Evolutionary conservation across 1,140 invertebrate genomes (phyloP).

Genomic region (Andrena cerasifolii): DNA sequence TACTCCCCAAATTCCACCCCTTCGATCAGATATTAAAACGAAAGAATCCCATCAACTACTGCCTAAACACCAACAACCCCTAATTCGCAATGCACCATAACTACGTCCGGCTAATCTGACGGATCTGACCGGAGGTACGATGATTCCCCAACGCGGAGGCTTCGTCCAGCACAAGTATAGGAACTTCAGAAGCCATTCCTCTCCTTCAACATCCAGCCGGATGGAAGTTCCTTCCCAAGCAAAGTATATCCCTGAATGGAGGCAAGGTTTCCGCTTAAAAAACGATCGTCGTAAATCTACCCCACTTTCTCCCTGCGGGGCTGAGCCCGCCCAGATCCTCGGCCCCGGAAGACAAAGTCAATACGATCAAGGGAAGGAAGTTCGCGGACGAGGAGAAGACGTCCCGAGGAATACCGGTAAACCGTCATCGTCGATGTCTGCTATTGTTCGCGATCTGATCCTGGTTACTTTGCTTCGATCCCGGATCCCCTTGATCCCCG

Average conservation of each 20-base stretch:
- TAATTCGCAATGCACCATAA: too few relatives aligned
- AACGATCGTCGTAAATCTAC: conserved; percentile 22
- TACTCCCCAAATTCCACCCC: too few relatives aligned
- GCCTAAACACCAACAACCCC: too few relatives aligned
- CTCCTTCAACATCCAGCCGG: background rate
- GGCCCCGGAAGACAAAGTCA: conserved; percentile 25
- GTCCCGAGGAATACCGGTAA: conserved; percentile 13
- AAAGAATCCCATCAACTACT: too few relatives aligned
- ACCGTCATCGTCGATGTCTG: conserved; percentile 19
- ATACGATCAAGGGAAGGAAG: conserved; percentile 22
- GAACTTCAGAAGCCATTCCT: background rate
- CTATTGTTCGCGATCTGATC: conserved; percentile 36
- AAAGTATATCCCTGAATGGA: background rate
- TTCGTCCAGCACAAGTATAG: too few relatives aligned
- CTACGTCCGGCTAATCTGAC: too few relatives aligned
- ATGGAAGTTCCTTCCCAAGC: background rate
- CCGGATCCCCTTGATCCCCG: background rate
- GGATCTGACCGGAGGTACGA: too few relatives aligned
- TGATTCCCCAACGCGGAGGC: too few relatives aligned
- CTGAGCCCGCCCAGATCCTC: background rate
- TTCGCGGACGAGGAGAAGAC: background rate
- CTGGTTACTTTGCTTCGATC: background rate
- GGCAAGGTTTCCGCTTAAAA: background rate
- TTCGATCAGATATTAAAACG: too few relatives aligned
- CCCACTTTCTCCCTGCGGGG: background rate